Evolutionary conservation across 2,888 invertebrate species (phyloP), one percentile per base, ranked within the genome.

Genomic region (Eurois occulta): DNA sequence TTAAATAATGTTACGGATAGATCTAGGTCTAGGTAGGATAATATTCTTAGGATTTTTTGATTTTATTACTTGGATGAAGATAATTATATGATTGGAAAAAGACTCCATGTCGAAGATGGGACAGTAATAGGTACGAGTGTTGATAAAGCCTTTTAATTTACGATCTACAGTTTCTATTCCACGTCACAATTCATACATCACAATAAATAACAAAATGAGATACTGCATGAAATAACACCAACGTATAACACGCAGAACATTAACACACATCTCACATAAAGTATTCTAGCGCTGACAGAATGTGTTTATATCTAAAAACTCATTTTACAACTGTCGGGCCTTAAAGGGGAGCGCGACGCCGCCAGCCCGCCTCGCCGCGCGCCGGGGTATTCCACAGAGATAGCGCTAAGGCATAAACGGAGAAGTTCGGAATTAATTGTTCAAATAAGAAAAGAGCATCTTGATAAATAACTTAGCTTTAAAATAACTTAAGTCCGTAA

Each of bases 311-410:
- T 78, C 81, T 84, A 78, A 77, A 84, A 87, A 80, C 81, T 86
- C 86, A 88, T 87, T 84, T 87, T 80, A 78, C 65, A 87, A 76
- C 74, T 87, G 87, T 87, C 87, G 64, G 18, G 60, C 60, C 21
- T 60, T 58, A 66, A 21, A 38, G 55, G 35, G 43, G 32, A 46
- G 32, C 48, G 35, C 35, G n/a, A 46, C 43, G 68, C 13, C 8
- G 38, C 38, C n/a, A n/a, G n/a, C n/a, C n/a, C n/a, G n/a, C n/a
- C n/a, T n/a, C n/a, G n/a, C n/a, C n/a, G n/a, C n/a, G n/a, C 41
- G 41, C 7, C 41, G 24, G 21, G 62, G 58, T 48, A 69, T 11
- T 43, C 77, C 83, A 38, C 55, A 28, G 68, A 81, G 75, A 69
- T 68, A 69, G 46, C 68, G 13, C 43, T 18, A 41, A 76, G 46